These are phyloP conservation scores for Ciconia maguari DNA, from an alignment of 2,113 vertebrate species.

Conservation along the genomic window DNA sequence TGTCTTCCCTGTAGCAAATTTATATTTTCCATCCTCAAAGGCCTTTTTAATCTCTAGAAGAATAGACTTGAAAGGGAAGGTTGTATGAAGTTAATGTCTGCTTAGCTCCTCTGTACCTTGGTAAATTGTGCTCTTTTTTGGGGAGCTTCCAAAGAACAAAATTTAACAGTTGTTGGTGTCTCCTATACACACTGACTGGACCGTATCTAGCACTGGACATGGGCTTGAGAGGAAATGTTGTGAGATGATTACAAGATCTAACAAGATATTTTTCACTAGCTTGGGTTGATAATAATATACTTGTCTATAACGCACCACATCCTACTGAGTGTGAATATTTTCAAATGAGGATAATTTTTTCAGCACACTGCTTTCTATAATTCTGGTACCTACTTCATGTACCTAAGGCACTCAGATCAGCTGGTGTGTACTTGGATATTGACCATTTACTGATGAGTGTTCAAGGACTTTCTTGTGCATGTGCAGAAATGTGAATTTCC, in stretches of 20 bases:
- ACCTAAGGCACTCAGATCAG: neutral
- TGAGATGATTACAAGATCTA: neutral
- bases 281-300: slow-evolving; percentile 13
- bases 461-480: neutral
- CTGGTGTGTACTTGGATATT: neutral
- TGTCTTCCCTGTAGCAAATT: neutral
- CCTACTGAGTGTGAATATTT: neutral
- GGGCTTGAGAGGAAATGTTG: slow-evolving; percentile 53
- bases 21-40: neutral
- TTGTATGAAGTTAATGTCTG: neutral
- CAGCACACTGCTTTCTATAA: neutral
- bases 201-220: neutral
- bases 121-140: neutral
- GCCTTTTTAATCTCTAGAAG: neutral
- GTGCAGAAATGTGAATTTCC: neutral
- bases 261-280: neutral
- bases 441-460: neutral
- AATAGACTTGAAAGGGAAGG: neutral
- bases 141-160: neutral
- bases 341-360: neutral
- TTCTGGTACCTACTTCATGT: neutral
- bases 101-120: neutral
- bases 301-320: neutral
- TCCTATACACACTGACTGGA: neutral
- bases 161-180: neutral